Evolutionary conservation across 1,140 invertebrate genomes (phyloP), one percentile per base, ranked within the genome.

Genomic region (Tenebrio molitor): DNA sequence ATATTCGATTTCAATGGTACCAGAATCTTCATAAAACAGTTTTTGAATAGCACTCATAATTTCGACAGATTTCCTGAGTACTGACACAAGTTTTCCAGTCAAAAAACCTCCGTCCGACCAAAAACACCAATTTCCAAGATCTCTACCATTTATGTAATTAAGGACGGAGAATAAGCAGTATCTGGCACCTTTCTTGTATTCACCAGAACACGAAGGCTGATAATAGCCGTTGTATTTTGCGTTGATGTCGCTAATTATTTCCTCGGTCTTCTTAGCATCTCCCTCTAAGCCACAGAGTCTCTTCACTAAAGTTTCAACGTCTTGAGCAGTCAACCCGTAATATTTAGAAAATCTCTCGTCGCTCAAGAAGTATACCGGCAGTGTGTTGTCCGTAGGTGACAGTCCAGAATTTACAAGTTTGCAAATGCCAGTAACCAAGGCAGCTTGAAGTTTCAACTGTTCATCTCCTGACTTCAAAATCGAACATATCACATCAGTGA

Each of bases 291-390:
- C 46, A 53, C 7, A 53, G 46, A 53, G n/a, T 53, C 8, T 53
- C 46, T 25, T 53, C 46, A 53, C 46, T 53, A 53, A 53, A 25
- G 46, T n/a, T 23, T 21, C 46, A 53, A 53, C 19, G 6, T 53
- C 46, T 53, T 53, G 46, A 53, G 46, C 19, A 53, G 46, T 53
- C 46, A 53, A 53, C 46, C 46, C 46, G 46, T 53, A 53, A 53
- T 53, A 53, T 53, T 53, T 53, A 53, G n/a, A 53, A 53, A 53
- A 53, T 21, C 46, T 53, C 5, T 21, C 17, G 46, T 53, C 46
- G 12, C 16, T 53, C 46, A 53, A 53, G 46, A 53, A 53, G 46
- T 53, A 44, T 44, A 44, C 41, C 41, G 41, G 41, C 41, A 44
- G n/a, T 44, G 14, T 15, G 41, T 44, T 44, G 41, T 44, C 41